Percentiles rank a stretch among this genome's conserved stretches.
Evolutionary conservation across 2,888 invertebrate species (phyloP).

Genomic region (Chrysolina oricalcia): DNA sequence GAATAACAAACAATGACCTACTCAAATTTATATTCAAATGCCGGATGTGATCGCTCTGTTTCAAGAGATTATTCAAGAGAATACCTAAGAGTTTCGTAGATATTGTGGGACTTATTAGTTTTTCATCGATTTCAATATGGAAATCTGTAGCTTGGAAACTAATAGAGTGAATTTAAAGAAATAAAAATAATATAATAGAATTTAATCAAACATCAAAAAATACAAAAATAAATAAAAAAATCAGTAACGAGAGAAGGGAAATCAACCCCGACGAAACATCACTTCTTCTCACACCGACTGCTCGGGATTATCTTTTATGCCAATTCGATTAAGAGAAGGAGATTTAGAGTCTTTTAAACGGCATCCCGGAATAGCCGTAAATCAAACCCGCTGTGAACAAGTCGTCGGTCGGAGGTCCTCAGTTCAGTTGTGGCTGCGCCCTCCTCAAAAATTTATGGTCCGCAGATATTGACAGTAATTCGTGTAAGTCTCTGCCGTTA

Average conservation of each 20-base stretch:
- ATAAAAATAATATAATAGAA: too few species aligned
- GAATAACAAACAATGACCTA: too few species aligned
- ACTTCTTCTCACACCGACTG: constrained; percentile 8
- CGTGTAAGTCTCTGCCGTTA: constrained; percentile 68
- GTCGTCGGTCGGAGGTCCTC: constrained; percentile 48
- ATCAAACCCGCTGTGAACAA: constrained; percentile 55
- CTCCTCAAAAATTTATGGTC: constrained; percentile 66
- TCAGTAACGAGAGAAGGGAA: neutral
- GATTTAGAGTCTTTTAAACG: constrained; percentile 59
- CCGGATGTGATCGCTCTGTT: too few species aligned
- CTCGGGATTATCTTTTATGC: constrained; percentile 23
- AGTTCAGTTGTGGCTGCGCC: constrained; percentile 52
- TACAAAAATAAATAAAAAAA: neutral
- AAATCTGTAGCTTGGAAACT: too few species aligned
- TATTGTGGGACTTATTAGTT: too few species aligned
- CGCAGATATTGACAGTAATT: constrained; percentile 69
- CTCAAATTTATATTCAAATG: too few species aligned
- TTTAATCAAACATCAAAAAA: too few species aligned
- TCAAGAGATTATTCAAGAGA: too few species aligned
- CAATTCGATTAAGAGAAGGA: constrained; percentile 42
- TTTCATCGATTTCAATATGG: too few species aligned
- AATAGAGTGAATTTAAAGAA: too few species aligned
- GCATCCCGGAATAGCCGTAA: constrained; percentile 57
- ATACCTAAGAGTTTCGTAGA: too few species aligned
- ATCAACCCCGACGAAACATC: neutral